Conservation (phyloP, 2,113 vertebrate genomes). For the Oncorhynchus mykiss region DNA sequence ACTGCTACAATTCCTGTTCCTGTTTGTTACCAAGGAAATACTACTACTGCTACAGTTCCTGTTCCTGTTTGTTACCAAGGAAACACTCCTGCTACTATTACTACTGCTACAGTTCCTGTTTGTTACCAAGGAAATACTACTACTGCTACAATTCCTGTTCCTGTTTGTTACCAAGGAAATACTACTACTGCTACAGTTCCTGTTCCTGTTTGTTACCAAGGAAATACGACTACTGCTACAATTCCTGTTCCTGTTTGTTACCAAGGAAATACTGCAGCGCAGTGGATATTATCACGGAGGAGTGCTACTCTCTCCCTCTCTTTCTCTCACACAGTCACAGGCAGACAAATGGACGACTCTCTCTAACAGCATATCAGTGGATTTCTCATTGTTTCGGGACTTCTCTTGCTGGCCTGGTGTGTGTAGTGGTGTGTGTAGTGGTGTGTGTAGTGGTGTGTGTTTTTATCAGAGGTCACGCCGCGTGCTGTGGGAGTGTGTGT, state of each 20-base stretch:
- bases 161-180: conserved; percentile 24
- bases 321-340: conserved; percentile 6
- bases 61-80: too few species aligned
- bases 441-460: conserved; percentile 22
- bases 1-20: not conserved
- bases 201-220: too few species aligned
- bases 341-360: conserved; percentile 11
- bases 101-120: too few species aligned
- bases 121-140: too few species aligned
- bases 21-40: conserved; percentile 1
- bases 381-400: conserved; percentile 22
- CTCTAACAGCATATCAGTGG: not conserved
- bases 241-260: not conserved
- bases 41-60: conserved; percentile 15
- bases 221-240: not conserved
- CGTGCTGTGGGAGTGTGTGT: conserved; percentile 25
- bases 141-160: too few species aligned
- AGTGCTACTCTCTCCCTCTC: too few species aligned
- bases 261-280: conserved; percentile 38
- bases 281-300: conserved; percentile 16
- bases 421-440: not conserved
- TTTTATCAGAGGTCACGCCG: conserved; percentile 46
- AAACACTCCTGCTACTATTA: too few species aligned
- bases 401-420: conserved; percentile 30
- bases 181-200: conserved; percentile 7